Evolutionary conservation across 2,113 vertebrate species (phyloP), one percentile per base, ranked within the genome.

Genomic region (Ophthalmolycus amberensis): DNA sequence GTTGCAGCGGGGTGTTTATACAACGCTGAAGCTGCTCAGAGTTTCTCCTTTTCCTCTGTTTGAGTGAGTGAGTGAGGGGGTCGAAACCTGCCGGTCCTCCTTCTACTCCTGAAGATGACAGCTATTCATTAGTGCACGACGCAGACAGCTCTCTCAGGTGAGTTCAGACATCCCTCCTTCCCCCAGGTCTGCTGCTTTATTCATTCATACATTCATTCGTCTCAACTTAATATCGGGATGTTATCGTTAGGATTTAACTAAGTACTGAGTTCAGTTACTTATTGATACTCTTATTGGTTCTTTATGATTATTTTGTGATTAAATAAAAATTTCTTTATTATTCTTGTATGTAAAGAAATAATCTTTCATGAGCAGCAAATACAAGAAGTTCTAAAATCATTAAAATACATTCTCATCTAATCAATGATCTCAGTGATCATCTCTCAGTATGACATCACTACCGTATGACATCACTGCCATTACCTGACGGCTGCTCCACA

Each of bases 111-210:
- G 52, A 89, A 76, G 74, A 78, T 85, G 85, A 87, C 86, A 92
- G 75, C 81, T 85, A 27, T 91, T 90, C 66, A 89, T 91, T 88
- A 86, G 74, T 54, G 59, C 78, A 79, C 88, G 85, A 89, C 88
- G 77, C 75, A 84, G 40, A 68, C 52, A 71, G 64, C 18, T 37
- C 73, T 79, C 79, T 85, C 72, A 58, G 84, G 70, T 63, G 77
- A 83, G 73, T 71, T 81, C 66, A 68, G 63, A 85, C 69, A 38
- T 44, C 72, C 59, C 71, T 46, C 38, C 42, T 71, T 32, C 40
- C 37, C 25, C 25, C 42, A 50, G 60, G 59, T 75, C 65, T 67
- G 22, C 50, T 59, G 29, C 16, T 34, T 54, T 25, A 25, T 25
- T 83, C 72, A 82, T 42, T 10, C 7, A 42, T 42, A 1, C 7